A percentile compares a stretch with the other conserved stretches of the same genome.
Conservation (phyloP, 2,888 invertebrate genomes). For the Drosophila dives region DNA sequence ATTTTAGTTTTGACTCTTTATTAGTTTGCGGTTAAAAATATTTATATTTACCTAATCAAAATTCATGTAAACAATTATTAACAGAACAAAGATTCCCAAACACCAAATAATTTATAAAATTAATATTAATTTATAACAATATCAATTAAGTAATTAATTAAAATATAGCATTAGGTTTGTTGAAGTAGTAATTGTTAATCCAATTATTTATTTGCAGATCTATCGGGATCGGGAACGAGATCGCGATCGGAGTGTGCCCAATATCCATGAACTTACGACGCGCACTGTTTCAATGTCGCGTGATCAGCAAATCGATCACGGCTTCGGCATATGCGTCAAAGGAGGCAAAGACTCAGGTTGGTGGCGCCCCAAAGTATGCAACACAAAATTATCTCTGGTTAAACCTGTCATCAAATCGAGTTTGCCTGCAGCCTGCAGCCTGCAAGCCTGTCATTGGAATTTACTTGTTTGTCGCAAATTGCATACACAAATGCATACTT, state of each 20-base stretch:
- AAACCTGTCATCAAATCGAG: slow-evolving; percentile 3
- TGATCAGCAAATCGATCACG: slow-evolving; percentile 92
- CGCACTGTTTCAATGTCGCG: slow-evolving; percentile 94
- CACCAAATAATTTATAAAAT: background rate
- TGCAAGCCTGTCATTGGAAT: background rate
- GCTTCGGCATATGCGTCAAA: slow-evolving; percentile 96
- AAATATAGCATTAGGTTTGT: background rate
- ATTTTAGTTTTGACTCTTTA: background rate
- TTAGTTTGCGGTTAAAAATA: background rate
- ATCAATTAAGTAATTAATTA: background rate
- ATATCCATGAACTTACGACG: slow-evolving; percentile 91
- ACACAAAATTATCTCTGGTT: background rate
- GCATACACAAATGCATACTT: slow-evolving; percentile 3
- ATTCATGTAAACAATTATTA: background rate
- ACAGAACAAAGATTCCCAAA: background rate
- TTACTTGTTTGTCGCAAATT: background rate
- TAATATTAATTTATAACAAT: background rate
- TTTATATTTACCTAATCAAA: background rate
- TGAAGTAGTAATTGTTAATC: background rate
- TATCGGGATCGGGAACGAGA: slow-evolving; percentile 86
- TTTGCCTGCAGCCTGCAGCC: background rate
- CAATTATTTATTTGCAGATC: slow-evolving; percentile 83
- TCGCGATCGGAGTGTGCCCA: slow-evolving; percentile 87
- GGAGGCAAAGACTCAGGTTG: slow-evolving; percentile 95
- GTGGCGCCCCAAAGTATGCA: slow-evolving; percentile 18